Base-by-base conservation (phyloP, 2,113 vertebrate genomes). In the Eolophus roseicapilla region DNA sequence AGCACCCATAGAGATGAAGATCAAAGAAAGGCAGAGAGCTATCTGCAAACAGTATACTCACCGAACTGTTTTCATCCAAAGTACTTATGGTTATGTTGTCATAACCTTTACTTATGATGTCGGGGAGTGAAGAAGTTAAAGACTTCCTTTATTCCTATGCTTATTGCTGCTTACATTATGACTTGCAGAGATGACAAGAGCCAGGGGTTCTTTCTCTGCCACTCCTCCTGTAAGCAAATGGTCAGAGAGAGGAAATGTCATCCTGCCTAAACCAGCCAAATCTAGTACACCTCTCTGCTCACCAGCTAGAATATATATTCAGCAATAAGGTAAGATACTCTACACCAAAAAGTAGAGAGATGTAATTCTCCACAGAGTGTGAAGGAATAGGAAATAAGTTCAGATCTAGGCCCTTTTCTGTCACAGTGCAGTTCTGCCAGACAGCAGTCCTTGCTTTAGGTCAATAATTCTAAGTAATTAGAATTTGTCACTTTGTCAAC, bases 11-110 rank as follows among this genome's bases (percentile, higher is more conserved):
- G 50, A 78, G 35, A 77, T 39, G 70, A 91, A 73, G 46, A 1
- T 29, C 33, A 82, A 82, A 86, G 64, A n/a, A 82, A 70, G n/a
- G 37, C 4, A 4, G 29, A 86, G 64, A 91, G 82, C n/a, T 89
- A 47, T 91, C 80, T 94, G 78, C 63, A 91, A 91, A 91, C 47
- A 91, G 55, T 70, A 91, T 84, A 93, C n/a, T 92, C 78, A 93
- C 70, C 29, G 63, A 90, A 41, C n/a, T 59, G 49, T 77, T 95
- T 92, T 82, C 44, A 73, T 76, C 21, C 41, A 7, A 29, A 76
- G 35, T 44, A 82, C 39, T 82, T 73, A 47, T 29, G 57, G 35
- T 74, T 76, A 44, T 39, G 44, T 76, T 76, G n/a, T 73, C 43
- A 60, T 50, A 94, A 95, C 74, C 64, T 86, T 89, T 94, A 57